Evolutionary conservation across 53 echinoderm and acorn worm genomes (phyloP).

Genomic region (Actinopyga echinites): DNA sequence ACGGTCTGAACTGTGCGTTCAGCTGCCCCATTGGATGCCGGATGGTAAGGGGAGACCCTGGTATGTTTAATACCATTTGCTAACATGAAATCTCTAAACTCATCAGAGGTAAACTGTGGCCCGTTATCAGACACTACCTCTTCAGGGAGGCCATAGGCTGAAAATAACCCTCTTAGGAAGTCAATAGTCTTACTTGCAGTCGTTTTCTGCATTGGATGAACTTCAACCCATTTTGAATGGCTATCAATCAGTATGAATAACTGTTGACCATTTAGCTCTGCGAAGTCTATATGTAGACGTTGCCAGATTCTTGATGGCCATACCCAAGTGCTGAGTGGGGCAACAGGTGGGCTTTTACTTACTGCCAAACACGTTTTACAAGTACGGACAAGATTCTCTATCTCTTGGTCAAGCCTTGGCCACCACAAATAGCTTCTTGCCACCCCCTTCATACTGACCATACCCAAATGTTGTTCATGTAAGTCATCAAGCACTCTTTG

Average conservation of each 20-base stretch:
- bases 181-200: constrained; percentile 31
- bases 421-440: constrained; percentile 62
- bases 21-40: constrained; percentile 27
- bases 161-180: constrained; percentile 55
- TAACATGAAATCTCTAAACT: constrained; percentile 45
- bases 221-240: constrained; percentile 54
- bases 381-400: constrained; percentile 2
- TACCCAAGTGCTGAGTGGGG: constrained; percentile 52
- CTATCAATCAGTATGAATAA: constrained; percentile 13
- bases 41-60: constrained; percentile 35
- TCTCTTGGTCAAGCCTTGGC: constrained; percentile 54
- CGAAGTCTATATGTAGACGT: constrained; percentile 57
- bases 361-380: constrained; percentile 9
- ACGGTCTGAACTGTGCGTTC: constrained; percentile 59
- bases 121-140: constrained; percentile 68
- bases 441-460: constrained; percentile 46
- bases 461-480: constrained; percentile 53
- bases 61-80: constrained; percentile 39
- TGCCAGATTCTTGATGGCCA: constrained; percentile 49
- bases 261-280: constrained; percentile 23
- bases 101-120: constrained; percentile 55
- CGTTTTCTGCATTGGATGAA: neutral
- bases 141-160: constrained; percentile 61
- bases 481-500: neutral
- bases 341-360: constrained; percentile 13